Evolutionary conservation across 1,140 invertebrate genomes (phyloP), one percentile per base, ranked within the genome.

Genomic region (Galleria mellonella): DNA sequence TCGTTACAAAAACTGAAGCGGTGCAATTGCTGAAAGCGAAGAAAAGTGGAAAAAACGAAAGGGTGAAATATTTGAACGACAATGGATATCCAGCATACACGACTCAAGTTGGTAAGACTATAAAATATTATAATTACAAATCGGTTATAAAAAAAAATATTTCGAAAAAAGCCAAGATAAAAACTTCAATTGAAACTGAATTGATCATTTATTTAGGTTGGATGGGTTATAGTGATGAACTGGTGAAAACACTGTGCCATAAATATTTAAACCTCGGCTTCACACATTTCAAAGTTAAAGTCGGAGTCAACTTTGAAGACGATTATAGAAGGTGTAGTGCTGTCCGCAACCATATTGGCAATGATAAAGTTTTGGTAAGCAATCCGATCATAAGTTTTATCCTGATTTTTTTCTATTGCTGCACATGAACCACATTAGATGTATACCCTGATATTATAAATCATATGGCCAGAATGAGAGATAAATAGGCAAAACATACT

Each of bases 281-380:
- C 69, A 93, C 89, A 5, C 89, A 90, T 41, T 97, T 97, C 72
- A 98, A 98, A 87, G 87, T 94, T 1, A 98, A 98, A 88, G 95
- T 98, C n/a, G 96, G 96, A 3, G 85, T 89, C 33, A 90, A 92
- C 83, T 53, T 96, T n/a, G 79, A 94, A 49, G 91, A 95, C 53
- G 96, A 97, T 68, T 90, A 90, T 13, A 86, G 89, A 62, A 82
- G 96, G 43, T 92, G 93, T 50, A 76, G 86, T 47, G 64, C 93
- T 0, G 91, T 97, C 0, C 85, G 96, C 27, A 88, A 92, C 39
- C 87, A 87, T n/a, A 96, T 98, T 57, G 95, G 95, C 5, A 72
- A 87, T 15, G 87, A 95, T 9, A 92, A 91, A 35, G 86, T 88
- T 44, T 83, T 94, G 88, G 93, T 94, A 86, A 87, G 55, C 17